Conservation (phyloP, 2,888 invertebrate species). For the Sylvicola cinctus region DNA sequence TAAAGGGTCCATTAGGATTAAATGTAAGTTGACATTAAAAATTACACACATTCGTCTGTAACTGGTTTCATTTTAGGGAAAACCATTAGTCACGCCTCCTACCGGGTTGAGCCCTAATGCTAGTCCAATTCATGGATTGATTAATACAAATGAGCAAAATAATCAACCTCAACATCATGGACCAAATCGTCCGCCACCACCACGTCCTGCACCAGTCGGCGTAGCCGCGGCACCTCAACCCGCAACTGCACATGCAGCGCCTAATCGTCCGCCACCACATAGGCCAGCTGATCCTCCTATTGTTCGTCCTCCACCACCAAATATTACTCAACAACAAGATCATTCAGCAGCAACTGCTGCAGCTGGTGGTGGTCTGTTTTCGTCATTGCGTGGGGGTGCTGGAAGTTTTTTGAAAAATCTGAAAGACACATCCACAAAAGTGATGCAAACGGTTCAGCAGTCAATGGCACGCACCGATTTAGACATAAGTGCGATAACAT, state of each 20-base stretch:
- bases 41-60: too few species aligned
- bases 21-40: constrained; percentile 27
- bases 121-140: constrained; percentile 8
- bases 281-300: constrained; percentile 15
- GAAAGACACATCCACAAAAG: constrained; percentile 89
- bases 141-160: constrained; percentile 3
- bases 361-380: constrained; percentile 39
- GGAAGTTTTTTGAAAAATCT: constrained; percentile 83
- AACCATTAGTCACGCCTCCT: constrained; percentile 19
- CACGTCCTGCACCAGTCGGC: constrained; percentile 8
- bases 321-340: not conserved
- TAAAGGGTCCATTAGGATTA: constrained; percentile 55
- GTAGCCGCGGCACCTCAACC: constrained; percentile 5
- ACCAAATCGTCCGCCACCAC: constrained; percentile 9
- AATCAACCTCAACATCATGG: constrained; percentile 1
- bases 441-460: constrained; percentile 92
- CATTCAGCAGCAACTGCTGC: constrained; percentile 4
- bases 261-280: constrained; percentile 18
- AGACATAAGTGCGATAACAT: constrained; percentile 83
- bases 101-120: constrained; percentile 10
- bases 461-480: constrained; percentile 71
- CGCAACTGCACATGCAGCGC: too few species aligned
- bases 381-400: constrained; percentile 79
- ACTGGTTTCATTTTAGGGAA: constrained; percentile 12
- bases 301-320: constrained; percentile 11